Conservation (phyloP, 2,888 invertebrate species). For the Nephrocerus scutellatus region DNA sequence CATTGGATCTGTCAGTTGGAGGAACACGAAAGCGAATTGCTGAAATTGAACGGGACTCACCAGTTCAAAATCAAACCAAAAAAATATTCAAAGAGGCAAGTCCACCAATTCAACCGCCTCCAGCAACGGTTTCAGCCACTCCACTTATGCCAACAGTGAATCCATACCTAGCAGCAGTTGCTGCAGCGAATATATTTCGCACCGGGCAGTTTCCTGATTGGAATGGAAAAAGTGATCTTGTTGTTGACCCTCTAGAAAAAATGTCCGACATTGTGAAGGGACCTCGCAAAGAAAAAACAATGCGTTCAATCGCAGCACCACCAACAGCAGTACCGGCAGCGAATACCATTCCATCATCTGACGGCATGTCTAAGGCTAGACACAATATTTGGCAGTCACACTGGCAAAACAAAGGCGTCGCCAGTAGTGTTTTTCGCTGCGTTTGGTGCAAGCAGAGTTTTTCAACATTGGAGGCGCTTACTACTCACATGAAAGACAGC, state of each 20-base stretch:
- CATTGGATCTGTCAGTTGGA: conserved; percentile 74
- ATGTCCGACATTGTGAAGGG: conserved; percentile 87
- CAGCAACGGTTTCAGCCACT: conserved; percentile 59
- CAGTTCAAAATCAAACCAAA: conserved; percentile 38
- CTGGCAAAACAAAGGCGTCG: conserved; percentile 94
- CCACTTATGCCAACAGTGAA: conserved; percentile 72
- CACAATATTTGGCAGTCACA: conserved; percentile 96
- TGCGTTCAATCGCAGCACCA: conserved; percentile 19
- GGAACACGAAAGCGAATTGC: conserved; percentile 68
- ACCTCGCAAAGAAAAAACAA: conserved; percentile 52
- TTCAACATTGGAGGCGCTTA: conserved; percentile 86
- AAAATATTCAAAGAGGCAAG: conserved; percentile 40
- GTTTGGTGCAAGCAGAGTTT: conserved; percentile 98
- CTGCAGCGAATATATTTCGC: conserved; percentile 70
- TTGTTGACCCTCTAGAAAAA: conserved; percentile 79
- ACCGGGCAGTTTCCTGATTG: conserved; percentile 66
- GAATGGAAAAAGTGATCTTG: conserved; percentile 66
- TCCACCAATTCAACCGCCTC: conserved; percentile 53
- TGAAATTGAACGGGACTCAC: conserved; percentile 27
- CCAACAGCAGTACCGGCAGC: conserved; percentile 18
- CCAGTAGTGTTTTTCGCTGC: conserved; percentile 92
- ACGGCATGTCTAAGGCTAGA: conserved; percentile 52
- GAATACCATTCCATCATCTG: conserved; percentile 24
- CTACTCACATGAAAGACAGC: conserved; percentile 97
- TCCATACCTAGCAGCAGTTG: conserved; percentile 74